A percentile compares a stretch with the other conserved stretches of the same genome.
phyloP scores from a whole-genome alignment of 1,140 invertebrate species.

The Portunus trituberculatus region DNA sequence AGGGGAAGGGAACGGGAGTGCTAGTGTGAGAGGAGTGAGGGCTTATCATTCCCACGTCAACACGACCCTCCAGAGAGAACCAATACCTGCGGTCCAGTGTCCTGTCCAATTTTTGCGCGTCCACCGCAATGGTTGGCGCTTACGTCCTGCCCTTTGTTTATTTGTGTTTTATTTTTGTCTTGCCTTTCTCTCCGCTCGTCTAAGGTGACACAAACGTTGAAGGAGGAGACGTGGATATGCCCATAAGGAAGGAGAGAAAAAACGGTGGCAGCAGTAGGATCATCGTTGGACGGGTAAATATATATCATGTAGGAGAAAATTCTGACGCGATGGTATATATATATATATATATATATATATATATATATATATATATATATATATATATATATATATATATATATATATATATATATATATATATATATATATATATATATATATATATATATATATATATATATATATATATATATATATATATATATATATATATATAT shows the following conservation, averaged over 20 bases:
- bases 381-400: too few relatives aligned
- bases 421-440: too few relatives aligned
- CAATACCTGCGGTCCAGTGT: background rate
- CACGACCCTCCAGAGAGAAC: background rate
- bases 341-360: too few relatives aligned
- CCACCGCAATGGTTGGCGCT: background rate
- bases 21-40: background rate
- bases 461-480: too few relatives aligned
- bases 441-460: too few relatives aligned
- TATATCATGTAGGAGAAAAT: background rate
- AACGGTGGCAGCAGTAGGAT: background rate
- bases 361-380: too few relatives aligned
- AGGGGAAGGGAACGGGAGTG: too few relatives aligned
- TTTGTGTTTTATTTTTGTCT: background rate
- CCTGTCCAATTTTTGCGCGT: background rate
- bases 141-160: background rate
- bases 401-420: too few relatives aligned
- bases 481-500: too few relatives aligned
- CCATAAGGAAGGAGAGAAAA: background rate
- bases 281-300: background rate
- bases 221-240: background rate
- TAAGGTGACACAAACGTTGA: background rate
- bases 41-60: conserved; percentile 2
- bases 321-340: too few relatives aligned
- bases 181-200: background rate